phyloP scores from a whole-genome alignment of 2,113 vertebrate genomes.

The Cephalophus harveyi region DNA sequence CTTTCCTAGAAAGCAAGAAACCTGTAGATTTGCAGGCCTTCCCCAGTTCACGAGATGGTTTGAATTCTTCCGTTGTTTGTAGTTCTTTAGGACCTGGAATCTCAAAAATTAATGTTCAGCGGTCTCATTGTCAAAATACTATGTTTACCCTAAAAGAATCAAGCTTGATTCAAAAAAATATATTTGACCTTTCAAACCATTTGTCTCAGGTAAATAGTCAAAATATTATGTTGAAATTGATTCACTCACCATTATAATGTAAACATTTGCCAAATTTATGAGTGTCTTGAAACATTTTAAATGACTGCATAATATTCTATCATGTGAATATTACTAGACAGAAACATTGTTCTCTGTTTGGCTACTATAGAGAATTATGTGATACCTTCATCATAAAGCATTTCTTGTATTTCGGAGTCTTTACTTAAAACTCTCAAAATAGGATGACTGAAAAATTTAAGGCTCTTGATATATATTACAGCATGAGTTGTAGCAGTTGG shows the following conservation, averaged over 20 bases:
- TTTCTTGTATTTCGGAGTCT: slow-evolving; percentile 23
- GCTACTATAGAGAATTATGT: background rate
- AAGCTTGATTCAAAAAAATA: slow-evolving; percentile 77
- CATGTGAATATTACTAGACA: background rate
- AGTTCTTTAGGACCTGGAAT: slow-evolving; percentile 70
- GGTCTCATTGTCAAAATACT: slow-evolving; percentile 75
- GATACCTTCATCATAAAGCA: slow-evolving; percentile 7
- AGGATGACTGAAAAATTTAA: slow-evolving; percentile 6
- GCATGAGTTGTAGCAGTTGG: background rate
- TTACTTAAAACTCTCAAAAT: background rate
- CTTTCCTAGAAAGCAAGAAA: slow-evolving; percentile 79
- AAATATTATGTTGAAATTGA: background rate
- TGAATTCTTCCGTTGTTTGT: slow-evolving; percentile 71
- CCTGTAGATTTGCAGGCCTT: slow-evolving; percentile 73
- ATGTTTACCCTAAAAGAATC: slow-evolving; percentile 83
- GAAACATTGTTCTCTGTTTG: background rate
- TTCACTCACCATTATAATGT: background rate
- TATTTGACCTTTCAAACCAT: slow-evolving; percentile 79
- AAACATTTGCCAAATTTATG: slow-evolving; percentile 1
- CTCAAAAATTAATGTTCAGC: slow-evolving; percentile 80
- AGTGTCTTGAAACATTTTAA: slow-evolving; percentile 21
- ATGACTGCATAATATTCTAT: background rate
- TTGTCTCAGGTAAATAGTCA: slow-evolving; percentile 76
- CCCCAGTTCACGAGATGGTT: slow-evolving; percentile 71
- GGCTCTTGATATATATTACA: background rate